Conservation (phyloP, 2,113 vertebrate genomes). For the Lonchura striata region DNA sequence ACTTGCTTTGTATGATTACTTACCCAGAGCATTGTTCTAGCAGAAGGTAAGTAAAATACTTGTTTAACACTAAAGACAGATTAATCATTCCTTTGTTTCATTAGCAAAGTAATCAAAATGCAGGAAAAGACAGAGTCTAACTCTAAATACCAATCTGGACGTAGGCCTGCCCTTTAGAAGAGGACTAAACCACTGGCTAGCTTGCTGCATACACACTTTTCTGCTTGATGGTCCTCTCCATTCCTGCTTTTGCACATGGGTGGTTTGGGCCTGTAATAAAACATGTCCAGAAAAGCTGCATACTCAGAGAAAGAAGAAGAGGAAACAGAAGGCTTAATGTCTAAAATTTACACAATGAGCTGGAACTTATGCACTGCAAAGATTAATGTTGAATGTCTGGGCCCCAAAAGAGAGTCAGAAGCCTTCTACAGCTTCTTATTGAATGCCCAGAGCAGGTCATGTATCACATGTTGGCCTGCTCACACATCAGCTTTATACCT, state of each 20-base stretch:
- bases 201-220: not conserved
- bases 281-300: not conserved
- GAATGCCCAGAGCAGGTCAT: not conserved
- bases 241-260: not conserved
- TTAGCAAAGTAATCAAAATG: not conserved
- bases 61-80: not conserved
- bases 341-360: not conserved
- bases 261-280: not conserved
- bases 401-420: not conserved
- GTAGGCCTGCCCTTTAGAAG: not conserved
- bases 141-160: not conserved
- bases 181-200: not conserved
- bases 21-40: not conserved
- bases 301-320: not conserved
- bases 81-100: not conserved
- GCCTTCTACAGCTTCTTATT: not conserved
- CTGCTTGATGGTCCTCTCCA: not conserved
- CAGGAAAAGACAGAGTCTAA: not conserved
- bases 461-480: not conserved
- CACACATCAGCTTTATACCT: not conserved
- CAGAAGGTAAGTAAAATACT: not conserved
- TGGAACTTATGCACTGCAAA: not conserved
- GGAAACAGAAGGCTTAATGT: not conserved
- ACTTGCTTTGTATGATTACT: not conserved
- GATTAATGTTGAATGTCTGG: not conserved